Evolutionary conservation across 2,113 vertebrate genomes (phyloP), one percentile per base, ranked within the genome.

Genomic region (Otolemur garnettii): DNA sequence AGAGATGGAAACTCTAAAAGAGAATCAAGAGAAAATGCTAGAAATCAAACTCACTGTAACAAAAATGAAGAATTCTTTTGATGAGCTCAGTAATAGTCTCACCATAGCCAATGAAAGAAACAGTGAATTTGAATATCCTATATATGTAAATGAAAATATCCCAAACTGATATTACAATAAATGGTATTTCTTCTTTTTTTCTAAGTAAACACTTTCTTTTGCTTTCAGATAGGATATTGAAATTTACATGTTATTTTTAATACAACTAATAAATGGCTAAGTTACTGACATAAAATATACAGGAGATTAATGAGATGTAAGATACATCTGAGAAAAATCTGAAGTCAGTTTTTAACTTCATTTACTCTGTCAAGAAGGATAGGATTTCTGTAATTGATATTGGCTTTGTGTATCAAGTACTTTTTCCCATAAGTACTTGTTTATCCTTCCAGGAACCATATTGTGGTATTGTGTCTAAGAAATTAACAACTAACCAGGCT

Each of bases 191-290:
- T 45, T 45, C 8, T 50, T 50, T 9, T 50, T 50, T 50, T 81
- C 22, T 97, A 12, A 71, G 82, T 86, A 84, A 97, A 95, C 77
- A 95, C 26, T 97, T 96, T 87, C 96, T 97, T 88, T 33, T 93
- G 95, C 94, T 98, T 98, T 92, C 92, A 98, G 95, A 94, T 93
- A 92, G 85, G 83, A 94, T 74, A 93, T 2, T 91, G 68, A 94
- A 66, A 79, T 79, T 74, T 45, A 92, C 33, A 50, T 74, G 60
- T 28, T 94, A 64, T 93, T 86, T 91, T 90, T 18, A 93, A 91
- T 85, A 93, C 11, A 93, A 71, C 12, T 28, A 82, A 71, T 22
- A 81, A 4, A 86, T 7, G 81, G 33, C 11, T 64, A 91, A 53
- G n/a, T 21, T 59, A 82, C 21, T 83, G 86, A 91, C 80, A 81